Conservation (phyloP, 2,113 vertebrate genomes). For the Nannobrachium achirus region DNA sequence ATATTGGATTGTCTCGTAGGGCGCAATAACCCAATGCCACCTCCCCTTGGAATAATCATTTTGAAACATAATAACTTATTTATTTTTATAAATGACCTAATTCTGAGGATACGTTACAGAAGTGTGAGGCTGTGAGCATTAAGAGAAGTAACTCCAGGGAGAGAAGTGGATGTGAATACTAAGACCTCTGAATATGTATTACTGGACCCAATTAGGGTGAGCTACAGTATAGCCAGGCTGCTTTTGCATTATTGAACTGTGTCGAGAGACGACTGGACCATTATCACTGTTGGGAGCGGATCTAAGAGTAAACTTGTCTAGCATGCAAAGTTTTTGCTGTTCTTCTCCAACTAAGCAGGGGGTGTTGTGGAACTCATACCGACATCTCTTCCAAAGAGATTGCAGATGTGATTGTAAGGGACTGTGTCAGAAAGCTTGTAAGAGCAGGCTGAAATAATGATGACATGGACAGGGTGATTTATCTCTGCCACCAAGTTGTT, state of each 20-base stretch:
- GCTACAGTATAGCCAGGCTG: conserved; percentile 23
- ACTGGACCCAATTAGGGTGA: conserved; percentile 56
- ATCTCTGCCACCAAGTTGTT: no score
- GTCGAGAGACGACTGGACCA: conserved; percentile 28
- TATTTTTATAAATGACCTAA: conserved; percentile 23
- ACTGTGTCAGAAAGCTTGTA: neutral
- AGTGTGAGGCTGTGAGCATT: conserved; percentile 20
- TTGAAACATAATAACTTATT: conserved; percentile 39
- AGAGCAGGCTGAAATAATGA: no score
- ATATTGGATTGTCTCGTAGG: neutral
- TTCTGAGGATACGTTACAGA: conserved; percentile 31
- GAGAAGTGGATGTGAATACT: conserved; percentile 28
- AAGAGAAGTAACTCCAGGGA: conserved; percentile 46
- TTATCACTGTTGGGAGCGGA: conserved; percentile 5
- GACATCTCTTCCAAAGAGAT: neutral
- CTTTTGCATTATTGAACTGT: conserved; percentile 62
- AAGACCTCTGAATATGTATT: conserved; percentile 33
- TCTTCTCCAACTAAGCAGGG: conserved; percentile 17
- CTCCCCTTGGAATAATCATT: conserved; percentile 11
- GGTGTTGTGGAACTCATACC: neutral
- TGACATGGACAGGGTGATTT: no score
- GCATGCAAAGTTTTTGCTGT: conserved; percentile 18
- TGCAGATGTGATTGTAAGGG: neutral
- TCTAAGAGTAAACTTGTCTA: conserved; percentile 23
- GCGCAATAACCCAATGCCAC: neutral